Evolutionary conservation across 2,888 invertebrate species (phyloP).

Genomic region (Trachelus tabidus): DNA sequence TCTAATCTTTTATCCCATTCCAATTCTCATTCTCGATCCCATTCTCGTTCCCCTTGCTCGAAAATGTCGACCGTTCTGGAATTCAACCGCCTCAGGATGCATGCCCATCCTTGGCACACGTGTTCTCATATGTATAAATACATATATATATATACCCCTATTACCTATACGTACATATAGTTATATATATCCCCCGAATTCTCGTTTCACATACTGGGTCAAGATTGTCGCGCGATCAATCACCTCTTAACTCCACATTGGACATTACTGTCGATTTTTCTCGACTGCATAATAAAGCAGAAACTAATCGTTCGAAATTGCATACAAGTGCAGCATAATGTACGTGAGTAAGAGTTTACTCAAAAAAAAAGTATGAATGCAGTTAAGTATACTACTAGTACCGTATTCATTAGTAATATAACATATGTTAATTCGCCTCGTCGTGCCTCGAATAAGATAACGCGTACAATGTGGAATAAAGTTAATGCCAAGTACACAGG

Average conservation of each 20-base stretch:
- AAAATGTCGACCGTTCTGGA: conserved; percentile 17
- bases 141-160: background rate
- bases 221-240: conserved; percentile 24
- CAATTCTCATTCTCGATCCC: conserved; percentile 21
- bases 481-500: background rate
- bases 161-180: background rate
- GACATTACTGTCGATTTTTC: background rate
- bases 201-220: conserved; percentile 56
- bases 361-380: background rate
- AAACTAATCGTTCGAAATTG: background rate
- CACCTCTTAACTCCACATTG: background rate
- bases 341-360: background rate
- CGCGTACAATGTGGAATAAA: background rate
- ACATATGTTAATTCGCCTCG: background rate
- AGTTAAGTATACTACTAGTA: background rate
- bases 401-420: background rate
- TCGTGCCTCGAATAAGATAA: background rate
- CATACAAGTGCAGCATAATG: background rate
- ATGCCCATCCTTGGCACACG: background rate
- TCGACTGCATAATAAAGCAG: background rate
- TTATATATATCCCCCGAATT: conserved; percentile 30
- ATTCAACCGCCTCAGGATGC: conserved; percentile 14
- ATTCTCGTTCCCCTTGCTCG: conserved; percentile 23
- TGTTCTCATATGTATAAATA: background rate
- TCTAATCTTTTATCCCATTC: background rate